Conservation (phyloP, 2,888 invertebrate genomes). For the Crematogaster levior region DNA sequence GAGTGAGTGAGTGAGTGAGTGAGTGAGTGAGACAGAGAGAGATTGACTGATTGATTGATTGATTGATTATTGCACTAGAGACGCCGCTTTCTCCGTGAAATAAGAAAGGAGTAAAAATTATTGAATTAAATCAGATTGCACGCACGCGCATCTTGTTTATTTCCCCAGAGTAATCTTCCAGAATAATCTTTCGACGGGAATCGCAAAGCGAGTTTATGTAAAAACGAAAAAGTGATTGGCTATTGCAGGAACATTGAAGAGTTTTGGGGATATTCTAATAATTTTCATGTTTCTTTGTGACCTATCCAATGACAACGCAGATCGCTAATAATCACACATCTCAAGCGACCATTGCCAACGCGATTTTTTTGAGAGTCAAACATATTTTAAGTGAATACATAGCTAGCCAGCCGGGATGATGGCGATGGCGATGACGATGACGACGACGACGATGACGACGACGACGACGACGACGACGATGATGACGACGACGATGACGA, state of each 20-base stretch:
- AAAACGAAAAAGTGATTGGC: not conserved
- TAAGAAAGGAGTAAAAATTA: constrained; percentile 13
- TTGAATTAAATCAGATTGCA: constrained; percentile 5
- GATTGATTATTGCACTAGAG: constrained; percentile 21
- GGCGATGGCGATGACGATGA: not conserved
- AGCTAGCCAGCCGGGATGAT: not conserved
- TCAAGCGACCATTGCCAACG: not conserved
- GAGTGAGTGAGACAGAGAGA: not conserved
- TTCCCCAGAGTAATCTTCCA: not conserved
- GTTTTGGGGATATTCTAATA: not conserved
- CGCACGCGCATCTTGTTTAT: too few species aligned
- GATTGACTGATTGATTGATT: too few species aligned
- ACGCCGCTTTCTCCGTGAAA: not conserved
- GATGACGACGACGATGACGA: constrained; percentile 33
- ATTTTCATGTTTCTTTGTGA: not conserved
- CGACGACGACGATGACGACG: constrained; percentile 23
- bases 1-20: not conserved
- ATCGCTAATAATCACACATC: not conserved
- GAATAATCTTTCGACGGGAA: not conserved
- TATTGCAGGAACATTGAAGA: not conserved
- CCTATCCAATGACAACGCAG: not conserved
- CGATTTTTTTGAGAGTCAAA: constrained; percentile 6
- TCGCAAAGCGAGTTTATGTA: not conserved
- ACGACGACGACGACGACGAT: constrained; percentile 2
- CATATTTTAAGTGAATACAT: not conserved